These are phyloP conservation scores for Eupithecia tripunctaria DNA, from an alignment of 2,888 invertebrate genomes.

Conservation along the genomic window DNA sequence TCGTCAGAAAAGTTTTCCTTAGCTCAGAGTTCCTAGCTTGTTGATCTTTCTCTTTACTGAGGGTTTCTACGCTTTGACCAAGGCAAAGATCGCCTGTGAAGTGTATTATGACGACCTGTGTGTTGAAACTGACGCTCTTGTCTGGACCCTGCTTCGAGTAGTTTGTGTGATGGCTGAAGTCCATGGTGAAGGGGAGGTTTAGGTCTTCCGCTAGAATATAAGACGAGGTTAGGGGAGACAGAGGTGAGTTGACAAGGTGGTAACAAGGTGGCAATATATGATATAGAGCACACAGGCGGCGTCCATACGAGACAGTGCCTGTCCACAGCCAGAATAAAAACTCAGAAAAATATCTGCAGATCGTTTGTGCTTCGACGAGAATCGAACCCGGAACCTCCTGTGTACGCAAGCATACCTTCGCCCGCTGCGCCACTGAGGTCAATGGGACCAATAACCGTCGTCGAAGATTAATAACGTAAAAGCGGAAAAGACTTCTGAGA, in stretches of 20 bases:
- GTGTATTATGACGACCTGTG: conserved; percentile 86
- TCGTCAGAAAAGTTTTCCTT: conserved; percentile 81
- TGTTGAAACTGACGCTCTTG: conserved; percentile 80
- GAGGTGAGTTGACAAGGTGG: background rate
- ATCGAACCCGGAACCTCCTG: background rate
- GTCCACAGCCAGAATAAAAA: background rate
- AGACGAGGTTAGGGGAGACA: background rate
- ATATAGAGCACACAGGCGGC: too few relatives aligned
- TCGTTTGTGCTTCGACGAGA: background rate
- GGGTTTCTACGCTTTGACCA: conserved; percentile 83
- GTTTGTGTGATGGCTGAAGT: conserved; percentile 64
- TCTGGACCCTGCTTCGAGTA: conserved; percentile 71
- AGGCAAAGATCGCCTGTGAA: conserved; percentile 85
- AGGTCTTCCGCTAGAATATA: conserved; percentile 60
- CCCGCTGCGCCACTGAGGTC: background rate
- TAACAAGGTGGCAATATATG: background rate
- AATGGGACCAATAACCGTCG: background rate
- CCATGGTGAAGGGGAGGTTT: conserved; percentile 65
- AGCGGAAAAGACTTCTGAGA: background rate
- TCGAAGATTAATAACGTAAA: background rate
- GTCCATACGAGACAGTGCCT: background rate
- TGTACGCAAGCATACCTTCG: background rate
- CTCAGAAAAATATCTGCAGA: background rate
- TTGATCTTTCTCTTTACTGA: conserved; percentile 87
- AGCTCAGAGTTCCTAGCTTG: conserved; percentile 86